phyloP scores from a whole-genome alignment of 2,888 invertebrate species.

The Brenthis hecate region DNA sequence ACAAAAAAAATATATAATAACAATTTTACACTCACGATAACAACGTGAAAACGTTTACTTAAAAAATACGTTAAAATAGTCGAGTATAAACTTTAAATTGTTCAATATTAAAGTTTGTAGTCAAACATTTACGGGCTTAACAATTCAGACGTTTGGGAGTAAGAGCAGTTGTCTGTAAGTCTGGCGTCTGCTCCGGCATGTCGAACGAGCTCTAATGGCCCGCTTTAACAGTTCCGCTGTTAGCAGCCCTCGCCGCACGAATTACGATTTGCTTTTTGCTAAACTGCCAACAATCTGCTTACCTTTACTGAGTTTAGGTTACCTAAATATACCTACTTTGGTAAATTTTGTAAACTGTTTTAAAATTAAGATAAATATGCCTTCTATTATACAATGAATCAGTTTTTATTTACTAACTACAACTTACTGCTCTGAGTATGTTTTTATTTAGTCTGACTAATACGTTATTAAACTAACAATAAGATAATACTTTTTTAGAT shows the following conservation, averaged over 20 bases:
- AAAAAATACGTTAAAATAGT: conserved; percentile 22
- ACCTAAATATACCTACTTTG: conserved; percentile 12
- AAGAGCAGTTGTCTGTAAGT: conserved; percentile 32
- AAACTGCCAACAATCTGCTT: conserved; percentile 54
- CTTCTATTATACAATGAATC: no score
- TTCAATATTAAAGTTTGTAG: conserved; percentile 36
- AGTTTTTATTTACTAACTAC: no score
- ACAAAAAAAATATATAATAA: neutral
- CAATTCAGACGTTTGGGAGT: conserved; percentile 39
- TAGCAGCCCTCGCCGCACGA: conserved; percentile 64
- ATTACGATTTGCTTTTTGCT: conserved; percentile 67
- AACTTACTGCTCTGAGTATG: no score
- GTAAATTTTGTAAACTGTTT: neutral
- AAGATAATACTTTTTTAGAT: no score
- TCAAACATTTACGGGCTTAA: conserved; percentile 40
- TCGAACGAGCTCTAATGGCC: conserved; percentile 70
- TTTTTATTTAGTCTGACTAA: no score
- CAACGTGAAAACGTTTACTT: conserved; percentile 28
- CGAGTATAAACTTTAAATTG: conserved; percentile 34
- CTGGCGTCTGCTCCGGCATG: conserved; percentile 48
- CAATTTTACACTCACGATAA: conserved; percentile 18
- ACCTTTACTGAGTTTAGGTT: conserved; percentile 8
- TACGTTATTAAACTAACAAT: no score
- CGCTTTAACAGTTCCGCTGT: conserved; percentile 63
- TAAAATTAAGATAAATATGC: no score